phyloP scores from a whole-genome alignment of 1,140 invertebrate genomes.

The Drosophila suzukii region DNA sequence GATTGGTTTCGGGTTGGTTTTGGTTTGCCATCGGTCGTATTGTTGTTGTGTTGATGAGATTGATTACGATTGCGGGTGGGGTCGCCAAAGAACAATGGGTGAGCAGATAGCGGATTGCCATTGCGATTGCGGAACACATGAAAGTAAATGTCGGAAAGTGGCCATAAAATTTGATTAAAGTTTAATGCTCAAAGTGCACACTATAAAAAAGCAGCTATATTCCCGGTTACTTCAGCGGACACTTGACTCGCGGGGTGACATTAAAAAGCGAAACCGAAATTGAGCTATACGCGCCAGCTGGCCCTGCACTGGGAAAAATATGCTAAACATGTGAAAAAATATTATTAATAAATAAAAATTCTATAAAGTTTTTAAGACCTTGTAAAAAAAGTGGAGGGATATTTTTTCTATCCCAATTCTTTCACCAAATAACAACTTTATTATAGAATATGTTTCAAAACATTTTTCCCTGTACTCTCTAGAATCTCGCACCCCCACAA shows the following conservation, averaged over 20 bases:
- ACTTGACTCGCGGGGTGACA: conserved; percentile 26
- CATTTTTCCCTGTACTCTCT: too few species aligned
- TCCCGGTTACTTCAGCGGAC: conserved; percentile 8
- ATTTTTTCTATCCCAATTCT: too few species aligned
- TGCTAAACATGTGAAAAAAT: not conserved
- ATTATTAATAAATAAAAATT: not conserved
- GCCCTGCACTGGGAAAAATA: not conserved
- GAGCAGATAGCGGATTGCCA: conserved; percentile 34
- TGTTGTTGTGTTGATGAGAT: conserved; percentile 78
- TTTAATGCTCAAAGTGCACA: conserved; percentile 66
- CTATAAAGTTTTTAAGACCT: too few species aligned
- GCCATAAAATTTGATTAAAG: conserved; percentile 79
- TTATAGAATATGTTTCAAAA: too few species aligned
- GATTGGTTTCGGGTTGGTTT: conserved; percentile 51
- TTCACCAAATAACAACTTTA: too few species aligned
- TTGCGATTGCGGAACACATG: conserved; percentile 55
- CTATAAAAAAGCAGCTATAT: conserved; percentile 40
- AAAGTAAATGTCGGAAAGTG: conserved; percentile 71
- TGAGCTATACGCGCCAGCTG: not conserved
- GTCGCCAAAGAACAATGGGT: conserved; percentile 34
- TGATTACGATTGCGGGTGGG: conserved; percentile 74
- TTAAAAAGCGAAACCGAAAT: conserved; percentile 14
- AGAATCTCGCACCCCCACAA: too few species aligned
- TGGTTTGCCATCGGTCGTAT: conserved; percentile 17
- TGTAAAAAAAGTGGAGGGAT: too few species aligned